Percentiles rank a stretch among this genome's conserved stretches.
phyloP scores from a whole-genome alignment of 2,797 vertebrate genomes.

The Chiloscyllium punctatum region DNA sequence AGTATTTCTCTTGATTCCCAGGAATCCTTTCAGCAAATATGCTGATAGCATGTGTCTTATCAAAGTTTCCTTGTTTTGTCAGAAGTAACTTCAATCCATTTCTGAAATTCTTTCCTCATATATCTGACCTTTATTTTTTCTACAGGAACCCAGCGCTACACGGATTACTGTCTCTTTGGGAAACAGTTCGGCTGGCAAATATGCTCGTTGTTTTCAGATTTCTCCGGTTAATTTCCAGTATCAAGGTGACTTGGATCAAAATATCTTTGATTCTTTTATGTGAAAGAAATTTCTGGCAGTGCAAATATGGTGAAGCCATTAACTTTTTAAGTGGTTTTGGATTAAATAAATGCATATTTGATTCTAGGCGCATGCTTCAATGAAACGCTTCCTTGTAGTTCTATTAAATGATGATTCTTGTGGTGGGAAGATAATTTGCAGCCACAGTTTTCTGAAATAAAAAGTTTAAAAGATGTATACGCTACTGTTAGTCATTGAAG shows the following conservation, averaged over 20 bases:
- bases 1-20: too few species aligned
- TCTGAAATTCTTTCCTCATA: background rate
- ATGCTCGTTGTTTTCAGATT: slow-evolving; percentile 89
- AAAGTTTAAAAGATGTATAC: too few species aligned
- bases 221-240: slow-evolving; percentile 79
- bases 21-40: background rate
- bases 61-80: background rate
- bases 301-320: too few species aligned
- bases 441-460: too few species aligned
- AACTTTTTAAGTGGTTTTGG: too few species aligned
- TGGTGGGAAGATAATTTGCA: too few species aligned
- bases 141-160: slow-evolving; percentile 61
- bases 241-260: slow-evolving; percentile 64
- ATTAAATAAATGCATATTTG: too few species aligned
- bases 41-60: background rate
- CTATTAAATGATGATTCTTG: too few species aligned
- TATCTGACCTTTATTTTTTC: background rate
- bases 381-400: too few species aligned
- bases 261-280: background rate
- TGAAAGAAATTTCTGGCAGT: too few species aligned
- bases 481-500: too few species aligned
- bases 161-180: slow-evolving; percentile 74
- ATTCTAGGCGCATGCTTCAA: too few species aligned
- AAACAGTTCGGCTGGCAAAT: slow-evolving; percentile 80
- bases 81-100: background rate